Conservation (phyloP, 2,888 invertebrate genomes). For the Miltochrista miniata region DNA sequence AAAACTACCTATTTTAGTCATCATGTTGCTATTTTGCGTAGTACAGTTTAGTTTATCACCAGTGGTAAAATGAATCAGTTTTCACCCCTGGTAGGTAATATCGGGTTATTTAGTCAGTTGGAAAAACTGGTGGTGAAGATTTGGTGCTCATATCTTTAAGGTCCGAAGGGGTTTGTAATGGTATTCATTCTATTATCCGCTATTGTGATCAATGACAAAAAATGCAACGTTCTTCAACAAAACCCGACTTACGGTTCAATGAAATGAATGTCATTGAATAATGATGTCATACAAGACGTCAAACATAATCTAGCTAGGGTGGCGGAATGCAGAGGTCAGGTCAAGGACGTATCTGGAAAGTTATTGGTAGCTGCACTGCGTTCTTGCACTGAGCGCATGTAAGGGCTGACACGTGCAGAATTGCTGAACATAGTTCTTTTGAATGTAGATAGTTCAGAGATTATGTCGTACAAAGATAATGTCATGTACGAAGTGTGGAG, state of each 20-base stretch:
- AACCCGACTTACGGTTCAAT: neutral
- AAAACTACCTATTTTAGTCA: too few relatives aligned
- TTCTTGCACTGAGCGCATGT: slow-evolving; percentile 16
- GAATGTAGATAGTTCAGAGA: neutral
- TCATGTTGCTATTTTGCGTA: too few relatives aligned
- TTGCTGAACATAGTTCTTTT: neutral
- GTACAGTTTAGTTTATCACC: too few relatives aligned
- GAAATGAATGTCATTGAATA: neutral
- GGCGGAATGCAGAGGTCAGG: slow-evolving; percentile 27
- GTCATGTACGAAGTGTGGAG: too few relatives aligned
- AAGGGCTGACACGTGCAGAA: slow-evolving; percentile 19
- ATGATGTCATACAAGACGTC: slow-evolving; percentile 5
- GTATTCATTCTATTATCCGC: too few relatives aligned
- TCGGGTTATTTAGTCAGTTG: too few relatives aligned
- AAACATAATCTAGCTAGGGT: slow-evolving; percentile 8
- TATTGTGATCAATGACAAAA: too few relatives aligned
- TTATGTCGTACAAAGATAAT: neutral
- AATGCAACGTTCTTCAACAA: neutral
- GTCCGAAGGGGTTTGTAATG: too few relatives aligned
- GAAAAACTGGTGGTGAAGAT: too few relatives aligned
- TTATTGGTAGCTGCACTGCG: slow-evolving; percentile 27
- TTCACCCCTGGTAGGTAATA: too few relatives aligned
- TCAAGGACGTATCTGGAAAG: slow-evolving; percentile 28
- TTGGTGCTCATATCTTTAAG: too few relatives aligned
- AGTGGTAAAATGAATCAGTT: too few relatives aligned